These are phyloP conservation scores for Hemibagrus guttatus DNA, from an alignment of 2,797 vertebrate species.

Conservation along the genomic window DNA sequence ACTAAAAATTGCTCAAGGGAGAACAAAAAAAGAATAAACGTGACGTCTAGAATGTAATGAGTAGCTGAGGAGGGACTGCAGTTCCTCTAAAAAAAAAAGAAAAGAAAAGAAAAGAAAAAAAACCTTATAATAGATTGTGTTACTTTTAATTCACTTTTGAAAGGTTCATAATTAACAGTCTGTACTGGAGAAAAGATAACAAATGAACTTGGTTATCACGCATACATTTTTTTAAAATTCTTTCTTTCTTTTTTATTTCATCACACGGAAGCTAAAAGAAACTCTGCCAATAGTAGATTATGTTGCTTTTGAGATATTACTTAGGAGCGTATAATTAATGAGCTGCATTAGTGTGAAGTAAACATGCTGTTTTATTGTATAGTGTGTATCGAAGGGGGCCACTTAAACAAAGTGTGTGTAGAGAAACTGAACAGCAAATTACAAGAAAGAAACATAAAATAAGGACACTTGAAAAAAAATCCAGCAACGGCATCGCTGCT, in stretches of 20 bases:
- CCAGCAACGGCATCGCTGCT: not conserved
- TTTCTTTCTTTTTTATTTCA: not conserved
- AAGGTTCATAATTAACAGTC: conserved; percentile 25
- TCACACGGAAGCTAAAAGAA: conserved; percentile 3
- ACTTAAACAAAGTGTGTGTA: not conserved
- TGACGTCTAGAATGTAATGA: not conserved
- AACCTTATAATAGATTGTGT: not conserved
- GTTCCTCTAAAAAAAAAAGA: not conserved
- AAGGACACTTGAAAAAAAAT: not conserved
- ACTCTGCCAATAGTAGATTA: not conserved
- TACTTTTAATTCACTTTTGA: conserved; percentile 21
- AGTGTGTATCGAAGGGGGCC: not conserved
- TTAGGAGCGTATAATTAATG: not conserved
- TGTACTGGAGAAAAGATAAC: conserved; percentile 1
- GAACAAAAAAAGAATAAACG: not conserved
- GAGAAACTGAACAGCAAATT: not conserved
- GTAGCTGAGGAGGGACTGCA: not conserved
- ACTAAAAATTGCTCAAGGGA: not conserved
- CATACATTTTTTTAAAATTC: not conserved
- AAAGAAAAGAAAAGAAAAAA: not conserved
- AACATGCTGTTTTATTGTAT: not conserved
- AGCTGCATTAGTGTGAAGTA: not conserved
- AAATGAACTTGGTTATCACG: conserved; percentile 22
- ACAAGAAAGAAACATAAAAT: not conserved
- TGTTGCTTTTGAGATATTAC: not conserved